phyloP scores from a whole-genome alignment of 2,113 vertebrate species.

The Cygnus buccinator region DNA sequence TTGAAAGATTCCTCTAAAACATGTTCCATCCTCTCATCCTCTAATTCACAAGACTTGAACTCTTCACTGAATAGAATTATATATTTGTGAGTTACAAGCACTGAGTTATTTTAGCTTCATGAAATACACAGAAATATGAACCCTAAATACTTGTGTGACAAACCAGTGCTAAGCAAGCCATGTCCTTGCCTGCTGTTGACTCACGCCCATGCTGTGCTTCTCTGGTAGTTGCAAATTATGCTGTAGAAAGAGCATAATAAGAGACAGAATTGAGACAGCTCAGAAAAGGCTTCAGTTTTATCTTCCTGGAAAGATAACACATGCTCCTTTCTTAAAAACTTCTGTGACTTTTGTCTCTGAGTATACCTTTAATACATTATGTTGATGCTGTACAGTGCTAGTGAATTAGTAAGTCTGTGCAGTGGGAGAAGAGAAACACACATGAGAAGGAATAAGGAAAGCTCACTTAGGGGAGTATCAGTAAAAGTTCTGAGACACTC shows the following conservation, averaged over 20 bases:
- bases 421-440: background rate
- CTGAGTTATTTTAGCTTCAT: background rate
- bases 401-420: background rate
- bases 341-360: background rate
- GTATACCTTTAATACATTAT: background rate
- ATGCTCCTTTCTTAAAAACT: background rate
- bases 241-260: background rate
- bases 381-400: background rate
- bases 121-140: background rate
- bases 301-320: background rate
- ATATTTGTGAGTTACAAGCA: background rate
- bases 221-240: slow-evolving; percentile 21
- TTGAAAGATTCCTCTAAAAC: background rate
- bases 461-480: background rate
- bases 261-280: background rate
- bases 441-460: background rate
- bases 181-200: background rate
- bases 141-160: slow-evolving; percentile 14
- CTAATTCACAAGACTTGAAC: background rate
- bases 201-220: background rate
- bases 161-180: background rate
- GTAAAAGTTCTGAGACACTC: background rate
- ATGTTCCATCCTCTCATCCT: background rate
- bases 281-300: background rate
- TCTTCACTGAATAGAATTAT: background rate